A percentile compares a stretch with the other conserved stretches of the same genome.
Conservation (phyloP, 2,797 vertebrate species). For the Crocodylus rhombifer region DNA sequence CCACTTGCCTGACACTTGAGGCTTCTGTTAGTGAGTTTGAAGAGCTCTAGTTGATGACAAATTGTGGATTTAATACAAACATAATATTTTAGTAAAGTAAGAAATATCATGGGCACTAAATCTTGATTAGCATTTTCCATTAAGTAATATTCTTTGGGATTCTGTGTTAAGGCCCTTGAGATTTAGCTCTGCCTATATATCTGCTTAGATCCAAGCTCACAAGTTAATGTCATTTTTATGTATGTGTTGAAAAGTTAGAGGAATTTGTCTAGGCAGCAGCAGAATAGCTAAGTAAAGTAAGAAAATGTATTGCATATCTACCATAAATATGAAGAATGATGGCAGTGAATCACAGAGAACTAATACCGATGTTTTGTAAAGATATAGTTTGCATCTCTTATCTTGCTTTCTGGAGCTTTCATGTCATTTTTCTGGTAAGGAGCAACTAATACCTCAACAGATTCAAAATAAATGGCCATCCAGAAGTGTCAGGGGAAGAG, state of each 20-base stretch:
- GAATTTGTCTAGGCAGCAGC: slow-evolving; percentile 65
- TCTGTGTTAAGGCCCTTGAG: slow-evolving; percentile 46
- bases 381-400: slow-evolving; percentile 53
- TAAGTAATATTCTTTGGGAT: slow-evolving; percentile 49
- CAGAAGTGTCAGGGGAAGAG: slow-evolving; percentile 69
- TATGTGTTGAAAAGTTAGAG: slow-evolving; percentile 67
- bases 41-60: slow-evolving; percentile 7
- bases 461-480: slow-evolving; percentile 56
- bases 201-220: slow-evolving; percentile 55
- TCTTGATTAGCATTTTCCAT: slow-evolving; percentile 57
- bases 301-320: slow-evolving; percentile 61
- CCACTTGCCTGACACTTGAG: not conserved
- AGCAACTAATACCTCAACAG: slow-evolving; percentile 54
- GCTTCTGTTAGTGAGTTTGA: slow-evolving; percentile 50
- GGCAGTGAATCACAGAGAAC: slow-evolving; percentile 46
- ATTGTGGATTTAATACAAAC: slow-evolving; percentile 65
- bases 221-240: slow-evolving; percentile 44
- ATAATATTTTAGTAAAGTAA: slow-evolving; percentile 61
- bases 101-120: slow-evolving; percentile 57
- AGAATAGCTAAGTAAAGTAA: slow-evolving; percentile 55
- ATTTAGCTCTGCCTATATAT: slow-evolving; percentile 62
- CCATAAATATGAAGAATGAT: slow-evolving; percentile 58
- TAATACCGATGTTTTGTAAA: slow-evolving; percentile 58
- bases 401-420: slow-evolving; percentile 1
- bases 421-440: not conserved